phyloP scores from a whole-genome alignment of 1,140 invertebrate genomes.

The Bombus confusus region DNA sequence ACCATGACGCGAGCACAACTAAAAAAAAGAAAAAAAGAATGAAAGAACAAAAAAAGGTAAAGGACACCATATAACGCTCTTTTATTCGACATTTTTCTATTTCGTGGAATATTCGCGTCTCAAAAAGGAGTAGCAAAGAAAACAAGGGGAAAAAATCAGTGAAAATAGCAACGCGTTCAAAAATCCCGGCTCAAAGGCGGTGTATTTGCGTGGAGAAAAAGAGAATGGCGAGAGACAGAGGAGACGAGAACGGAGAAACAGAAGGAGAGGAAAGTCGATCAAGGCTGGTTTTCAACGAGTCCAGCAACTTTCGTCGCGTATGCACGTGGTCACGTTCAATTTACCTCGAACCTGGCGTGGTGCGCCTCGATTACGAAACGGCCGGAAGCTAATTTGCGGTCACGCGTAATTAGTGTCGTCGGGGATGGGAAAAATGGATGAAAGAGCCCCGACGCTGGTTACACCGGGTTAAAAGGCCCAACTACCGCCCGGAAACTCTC shows the following conservation, averaged over 20 bases:
- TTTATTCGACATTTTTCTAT: not conserved
- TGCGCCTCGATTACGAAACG: constrained; percentile 13
- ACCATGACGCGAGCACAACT: too few species aligned
- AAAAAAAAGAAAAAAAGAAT: not conserved
- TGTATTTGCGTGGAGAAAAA: not conserved
- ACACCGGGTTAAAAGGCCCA: not conserved
- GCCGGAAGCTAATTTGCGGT: constrained; percentile 43
- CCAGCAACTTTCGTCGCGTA: not conserved
- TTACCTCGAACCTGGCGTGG: not conserved
- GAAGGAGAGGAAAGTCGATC: not conserved
- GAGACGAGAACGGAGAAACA: too few species aligned
- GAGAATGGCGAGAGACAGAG: not conserved
- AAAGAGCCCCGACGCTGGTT: not conserved
- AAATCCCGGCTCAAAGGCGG: not conserved
- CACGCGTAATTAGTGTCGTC: constrained; percentile 45
- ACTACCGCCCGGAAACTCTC: not conserved
- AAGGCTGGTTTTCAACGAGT: not conserved
- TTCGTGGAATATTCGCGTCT: too few species aligned
- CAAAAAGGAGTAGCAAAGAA: too few species aligned
- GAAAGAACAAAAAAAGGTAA: not conserved
- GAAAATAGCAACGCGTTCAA: not conserved
- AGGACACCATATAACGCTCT: not conserved
- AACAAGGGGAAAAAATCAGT: not conserved
- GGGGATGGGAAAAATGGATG: constrained; percentile 12
- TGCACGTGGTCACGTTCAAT: constrained; percentile 27